phyloP scores from a whole-genome alignment of 2,113 vertebrate species.

The Phrynocephalus versicolor region DNA sequence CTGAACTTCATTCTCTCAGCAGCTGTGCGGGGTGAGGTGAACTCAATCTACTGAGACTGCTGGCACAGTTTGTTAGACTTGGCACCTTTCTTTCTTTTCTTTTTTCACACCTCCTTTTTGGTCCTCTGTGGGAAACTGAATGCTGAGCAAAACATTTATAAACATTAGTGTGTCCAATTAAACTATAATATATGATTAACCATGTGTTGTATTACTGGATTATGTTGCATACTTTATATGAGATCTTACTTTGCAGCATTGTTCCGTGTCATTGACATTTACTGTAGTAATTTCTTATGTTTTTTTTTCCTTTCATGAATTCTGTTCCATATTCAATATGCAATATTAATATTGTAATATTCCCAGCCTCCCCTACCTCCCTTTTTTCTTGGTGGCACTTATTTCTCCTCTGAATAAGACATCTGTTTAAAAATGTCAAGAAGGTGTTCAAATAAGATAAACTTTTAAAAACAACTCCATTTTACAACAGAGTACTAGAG shows the following conservation, averaged over 20 bases:
- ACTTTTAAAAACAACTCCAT: background rate
- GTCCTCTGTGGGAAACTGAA: background rate
- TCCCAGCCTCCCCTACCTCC: background rate
- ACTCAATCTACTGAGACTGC: slow-evolving; percentile 11
- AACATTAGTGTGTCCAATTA: slow-evolving; percentile 20
- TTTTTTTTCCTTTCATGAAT: background rate
- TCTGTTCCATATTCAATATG: background rate
- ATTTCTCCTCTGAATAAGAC: background rate
- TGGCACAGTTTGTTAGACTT: background rate
- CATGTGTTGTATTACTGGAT: background rate
- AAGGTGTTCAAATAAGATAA: background rate
- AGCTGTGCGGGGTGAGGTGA: slow-evolving; percentile 7
- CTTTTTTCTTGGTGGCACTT: background rate
- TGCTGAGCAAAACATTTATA: slow-evolving; percentile 27
- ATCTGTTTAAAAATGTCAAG: background rate
- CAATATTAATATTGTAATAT: background rate
- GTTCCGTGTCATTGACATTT: background rate
- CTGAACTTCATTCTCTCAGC: slow-evolving; percentile 1
- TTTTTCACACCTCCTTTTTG: background rate
- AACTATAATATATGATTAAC: slow-evolving; percentile 9
- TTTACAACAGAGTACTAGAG: background rate
- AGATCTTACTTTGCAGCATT: background rate
- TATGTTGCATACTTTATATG: background rate
- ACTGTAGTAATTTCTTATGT: background rate
- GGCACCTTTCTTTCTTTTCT: background rate